These are phyloP conservation scores for Melipona quadrifasciata DNA, from an alignment of 1,140 invertebrate genomes.

Conservation along the genomic window DNA sequence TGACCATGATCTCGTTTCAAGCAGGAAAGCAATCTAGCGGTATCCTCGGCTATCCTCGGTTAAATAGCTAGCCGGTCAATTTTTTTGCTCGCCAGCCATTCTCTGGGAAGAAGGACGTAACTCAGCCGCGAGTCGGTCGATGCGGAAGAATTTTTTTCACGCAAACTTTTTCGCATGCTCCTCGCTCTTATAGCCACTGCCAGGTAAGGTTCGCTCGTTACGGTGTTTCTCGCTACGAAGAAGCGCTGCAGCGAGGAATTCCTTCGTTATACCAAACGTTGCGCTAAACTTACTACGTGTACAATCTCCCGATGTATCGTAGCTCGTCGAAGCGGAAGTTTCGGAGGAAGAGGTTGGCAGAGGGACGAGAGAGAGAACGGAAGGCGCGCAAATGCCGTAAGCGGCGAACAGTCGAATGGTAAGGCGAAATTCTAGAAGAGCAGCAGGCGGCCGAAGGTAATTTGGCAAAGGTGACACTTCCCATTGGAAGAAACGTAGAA, in stretches of 20 bases:
- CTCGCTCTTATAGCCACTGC: not conserved
- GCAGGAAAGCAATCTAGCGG: constrained; percentile 46
- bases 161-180: constrained; percentile 17
- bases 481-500: constrained; percentile 16
- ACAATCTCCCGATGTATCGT: not conserved
- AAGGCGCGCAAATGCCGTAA: not conserved
- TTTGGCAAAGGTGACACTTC: constrained; percentile 30
- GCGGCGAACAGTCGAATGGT: not conserved
- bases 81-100: constrained; percentile 2
- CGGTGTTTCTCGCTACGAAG: not conserved
- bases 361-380: not conserved
- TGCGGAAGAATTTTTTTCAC: constrained; percentile 21
- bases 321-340: not conserved
- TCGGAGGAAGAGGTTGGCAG: too few relatives aligned
- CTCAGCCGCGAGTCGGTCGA: not conserved
- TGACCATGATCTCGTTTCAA: constrained; percentile 50
- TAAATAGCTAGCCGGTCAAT: constrained; percentile 25
- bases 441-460: not conserved
- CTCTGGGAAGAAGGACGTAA: constrained; percentile 26
- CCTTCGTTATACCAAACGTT: constrained; percentile 7
- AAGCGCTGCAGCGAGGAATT: constrained; percentile 15
- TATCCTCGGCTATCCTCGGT: constrained; percentile 18
- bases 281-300: not conserved
- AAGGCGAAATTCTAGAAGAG: not conserved
- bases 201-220: not conserved